Evolutionary conservation across 2,888 invertebrate genomes (phyloP).

Genomic region (Scelioninae gen. 2): DNA sequence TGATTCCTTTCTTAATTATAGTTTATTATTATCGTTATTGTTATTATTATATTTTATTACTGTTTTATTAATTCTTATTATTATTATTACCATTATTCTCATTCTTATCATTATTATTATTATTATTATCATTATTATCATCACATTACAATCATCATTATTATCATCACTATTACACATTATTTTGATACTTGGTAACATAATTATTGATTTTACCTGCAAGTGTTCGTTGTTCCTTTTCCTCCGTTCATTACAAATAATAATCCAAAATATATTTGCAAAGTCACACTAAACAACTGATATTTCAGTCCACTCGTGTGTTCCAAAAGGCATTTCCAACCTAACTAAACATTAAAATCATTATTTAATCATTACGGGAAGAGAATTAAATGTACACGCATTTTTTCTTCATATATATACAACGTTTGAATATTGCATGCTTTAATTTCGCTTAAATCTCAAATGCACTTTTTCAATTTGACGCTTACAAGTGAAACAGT

Average conservation of each 20-base stretch:
- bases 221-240: slow-evolving; percentile 8
- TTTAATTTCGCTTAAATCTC: too few relatives aligned
- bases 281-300: slow-evolving; percentile 62
- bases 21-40: slow-evolving; percentile 77
- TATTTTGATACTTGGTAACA: not conserved
- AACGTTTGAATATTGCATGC: too few relatives aligned
- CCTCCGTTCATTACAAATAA: slow-evolving; percentile 7
- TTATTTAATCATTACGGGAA: too few relatives aligned
- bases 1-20: slow-evolving; percentile 76
- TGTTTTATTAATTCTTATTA: slow-evolving; percentile 72
- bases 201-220: slow-evolving; percentile 16
- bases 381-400: too few relatives aligned
- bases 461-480: too few relatives aligned
- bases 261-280: slow-evolving; percentile 65
- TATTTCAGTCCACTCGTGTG: slow-evolving; percentile 67
- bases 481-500: too few relatives aligned
- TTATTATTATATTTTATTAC: slow-evolving; percentile 76
- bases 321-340: too few relatives aligned
- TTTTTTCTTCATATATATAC: too few relatives aligned
- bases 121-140: slow-evolving; percentile 74
- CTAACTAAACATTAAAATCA: too few relatives aligned
- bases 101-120: slow-evolving; percentile 76
- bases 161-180: not conserved
- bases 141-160: slow-evolving; percentile 54
- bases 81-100: slow-evolving; percentile 76